These are phyloP conservation scores for Asteroscopus sphinx DNA, from an alignment of 2,888 invertebrate genomes.

Conservation along the genomic window DNA sequence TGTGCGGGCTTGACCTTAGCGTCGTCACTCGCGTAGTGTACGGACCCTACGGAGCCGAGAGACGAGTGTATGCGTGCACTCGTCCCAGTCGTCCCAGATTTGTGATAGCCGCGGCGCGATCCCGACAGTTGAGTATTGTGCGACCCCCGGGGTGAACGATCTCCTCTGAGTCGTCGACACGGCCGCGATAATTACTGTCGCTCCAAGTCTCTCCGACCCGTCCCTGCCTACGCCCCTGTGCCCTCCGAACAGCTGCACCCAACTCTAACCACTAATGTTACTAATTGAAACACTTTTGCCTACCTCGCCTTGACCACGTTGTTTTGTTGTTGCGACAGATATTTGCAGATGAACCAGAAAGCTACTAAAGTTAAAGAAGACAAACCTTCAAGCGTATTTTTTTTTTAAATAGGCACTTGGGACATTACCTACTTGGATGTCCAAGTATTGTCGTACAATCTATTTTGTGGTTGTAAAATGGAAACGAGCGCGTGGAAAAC, in stretches of 20 bases:
- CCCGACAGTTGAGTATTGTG: conserved; percentile 82
- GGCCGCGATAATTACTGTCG: conserved; percentile 87
- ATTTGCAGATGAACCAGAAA: conserved; percentile 46
- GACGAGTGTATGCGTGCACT: conserved; percentile 58
- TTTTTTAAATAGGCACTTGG: no score
- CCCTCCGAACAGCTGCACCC: conserved; percentile 65
- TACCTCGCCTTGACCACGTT: conserved; percentile 55
- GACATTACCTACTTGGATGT: no score
- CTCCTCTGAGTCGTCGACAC: conserved; percentile 87
- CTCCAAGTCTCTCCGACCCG: conserved; percentile 65
- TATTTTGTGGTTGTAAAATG: background rate
- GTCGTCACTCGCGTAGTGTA: conserved; percentile 34
- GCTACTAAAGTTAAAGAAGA: conserved; percentile 6
- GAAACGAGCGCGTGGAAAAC: background rate
- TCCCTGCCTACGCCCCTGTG: conserved; percentile 69
- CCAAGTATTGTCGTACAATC: no score
- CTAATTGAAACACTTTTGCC: conserved; percentile 70
- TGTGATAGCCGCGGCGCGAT: conserved; percentile 76
- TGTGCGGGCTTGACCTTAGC: no score
- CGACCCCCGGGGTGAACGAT: conserved; percentile 88
- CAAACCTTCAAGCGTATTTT: no score
- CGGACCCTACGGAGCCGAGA: conserved; percentile 21
- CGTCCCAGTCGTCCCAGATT: conserved; percentile 78
- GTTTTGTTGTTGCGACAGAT: conserved; percentile 45
- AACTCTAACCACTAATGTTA: conserved; percentile 60